Conservation (phyloP, 2,888 invertebrate species). For the Epirrhoe alternata region DNA sequence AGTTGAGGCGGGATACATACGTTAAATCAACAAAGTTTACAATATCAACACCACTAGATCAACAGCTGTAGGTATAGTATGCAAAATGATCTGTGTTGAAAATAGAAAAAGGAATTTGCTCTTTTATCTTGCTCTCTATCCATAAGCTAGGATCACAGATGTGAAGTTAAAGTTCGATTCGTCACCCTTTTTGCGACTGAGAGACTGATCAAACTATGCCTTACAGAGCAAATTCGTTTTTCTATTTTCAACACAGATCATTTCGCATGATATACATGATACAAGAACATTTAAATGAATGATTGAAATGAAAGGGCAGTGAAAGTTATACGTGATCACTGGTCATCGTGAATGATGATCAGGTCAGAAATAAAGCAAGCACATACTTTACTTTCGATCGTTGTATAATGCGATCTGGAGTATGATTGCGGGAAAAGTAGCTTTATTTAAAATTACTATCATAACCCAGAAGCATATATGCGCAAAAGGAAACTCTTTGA, state of each 20-base stretch:
- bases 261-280: constrained; percentile 27
- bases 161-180: no score
- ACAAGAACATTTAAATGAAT: not conserved
- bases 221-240: not conserved
- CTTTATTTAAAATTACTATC: not conserved
- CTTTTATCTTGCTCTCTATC: no score
- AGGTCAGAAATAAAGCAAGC: constrained; percentile 32
- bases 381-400: constrained; percentile 34
- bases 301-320: constrained; percentile 33
- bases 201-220: no score
- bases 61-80: no score
- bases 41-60: no score
- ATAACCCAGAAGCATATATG: not conserved
- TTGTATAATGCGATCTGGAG: constrained; percentile 11
- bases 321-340: constrained; percentile 36
- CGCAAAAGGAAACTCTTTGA: no score
- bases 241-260: not conserved
- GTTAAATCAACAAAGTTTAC: no score
- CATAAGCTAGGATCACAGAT: no score
- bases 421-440: constrained; percentile 10
- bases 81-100: constrained; percentile 15
- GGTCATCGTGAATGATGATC: constrained; percentile 30
- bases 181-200: no score
- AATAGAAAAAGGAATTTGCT: not conserved
- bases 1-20: no score